Percentiles rank a stretch among this genome's conserved stretches.
phyloP scores from a whole-genome alignment of 2,797 vertebrate species.

The Chelon labrosus region DNA sequence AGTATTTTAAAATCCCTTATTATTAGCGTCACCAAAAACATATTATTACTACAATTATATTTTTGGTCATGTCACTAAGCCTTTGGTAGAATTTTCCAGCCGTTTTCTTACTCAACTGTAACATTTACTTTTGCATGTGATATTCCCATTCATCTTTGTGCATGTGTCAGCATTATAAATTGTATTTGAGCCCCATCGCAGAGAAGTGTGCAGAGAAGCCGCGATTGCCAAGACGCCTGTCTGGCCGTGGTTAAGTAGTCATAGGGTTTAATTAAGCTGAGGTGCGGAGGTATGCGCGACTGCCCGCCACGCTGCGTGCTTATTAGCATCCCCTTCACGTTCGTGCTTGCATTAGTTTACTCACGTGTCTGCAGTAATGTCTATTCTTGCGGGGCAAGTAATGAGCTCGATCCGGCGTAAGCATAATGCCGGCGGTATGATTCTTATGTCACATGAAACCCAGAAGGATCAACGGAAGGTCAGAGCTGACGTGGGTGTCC shows the following conservation, averaged over 20 bases:
- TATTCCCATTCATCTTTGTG: not conserved
- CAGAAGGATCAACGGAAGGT: conserved; percentile 38
- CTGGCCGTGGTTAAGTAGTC: not conserved
- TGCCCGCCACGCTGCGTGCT: not conserved
- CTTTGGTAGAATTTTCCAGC: not conserved
- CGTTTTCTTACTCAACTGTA: not conserved
- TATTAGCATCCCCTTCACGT: conserved; percentile 1
- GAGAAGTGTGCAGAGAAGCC: not conserved
- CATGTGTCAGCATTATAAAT: not conserved
- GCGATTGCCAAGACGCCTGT: not conserved
- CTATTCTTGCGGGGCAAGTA: conserved; percentile 46
- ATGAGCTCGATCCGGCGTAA: conserved; percentile 60
- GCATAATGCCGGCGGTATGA: conserved; percentile 57
- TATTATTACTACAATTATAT: too few relatives aligned
- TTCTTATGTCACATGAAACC: conserved; percentile 59
- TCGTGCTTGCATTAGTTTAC: conserved; percentile 14
- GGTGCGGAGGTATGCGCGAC: conserved; percentile 24
- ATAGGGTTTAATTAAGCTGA: conserved; percentile 11
- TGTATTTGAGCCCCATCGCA: not conserved
- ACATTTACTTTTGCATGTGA: too few relatives aligned
- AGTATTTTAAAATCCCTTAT: not conserved
- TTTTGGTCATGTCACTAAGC: too few relatives aligned
- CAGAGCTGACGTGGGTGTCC: conserved; percentile 14
- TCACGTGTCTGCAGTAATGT: conserved; percentile 28
- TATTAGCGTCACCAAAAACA: too few relatives aligned